phyloP scores from a whole-genome alignment of 2,113 vertebrate genomes.

The Anoplopoma fimbria region DNA sequence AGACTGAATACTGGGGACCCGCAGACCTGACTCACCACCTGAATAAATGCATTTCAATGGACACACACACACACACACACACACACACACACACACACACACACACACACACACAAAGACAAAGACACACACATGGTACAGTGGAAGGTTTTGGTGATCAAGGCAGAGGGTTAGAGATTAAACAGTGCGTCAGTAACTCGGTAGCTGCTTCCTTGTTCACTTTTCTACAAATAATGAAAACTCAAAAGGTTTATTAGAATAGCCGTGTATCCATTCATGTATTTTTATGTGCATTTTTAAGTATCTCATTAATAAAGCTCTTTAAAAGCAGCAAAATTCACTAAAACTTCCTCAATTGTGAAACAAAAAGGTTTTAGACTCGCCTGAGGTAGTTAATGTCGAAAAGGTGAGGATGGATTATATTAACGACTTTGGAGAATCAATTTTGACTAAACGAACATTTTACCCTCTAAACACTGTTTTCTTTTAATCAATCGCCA shows the following conservation, averaged over 20 bases:
- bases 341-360: too few relatives aligned
- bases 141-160: not conserved
- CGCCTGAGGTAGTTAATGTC: too few relatives aligned
- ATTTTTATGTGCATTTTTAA: not conserved
- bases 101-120: slow-evolving; percentile 6
- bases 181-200: not conserved
- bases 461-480: too few relatives aligned
- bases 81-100: not conserved
- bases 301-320: not conserved
- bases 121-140: not conserved
- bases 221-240: not conserved
- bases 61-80: not conserved
- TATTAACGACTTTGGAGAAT: too few relatives aligned
- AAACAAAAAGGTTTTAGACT: too few relatives aligned
- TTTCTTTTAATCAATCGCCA: too few relatives aligned
- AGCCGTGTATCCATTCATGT: not conserved
- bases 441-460: too few relatives aligned
- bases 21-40: slow-evolving; percentile 44
- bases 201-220: not conserved
- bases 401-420: too few relatives aligned
- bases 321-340: too few relatives aligned
- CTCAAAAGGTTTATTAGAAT: too few relatives aligned
- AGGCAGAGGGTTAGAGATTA: slow-evolving; percentile 9
- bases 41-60: slow-evolving; percentile 44
- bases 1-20: slow-evolving; percentile 5